These are phyloP conservation scores for Calyptommatus sinebrachiatus DNA, from an alignment of 2,113 vertebrate species.

Conservation along the genomic window DNA sequence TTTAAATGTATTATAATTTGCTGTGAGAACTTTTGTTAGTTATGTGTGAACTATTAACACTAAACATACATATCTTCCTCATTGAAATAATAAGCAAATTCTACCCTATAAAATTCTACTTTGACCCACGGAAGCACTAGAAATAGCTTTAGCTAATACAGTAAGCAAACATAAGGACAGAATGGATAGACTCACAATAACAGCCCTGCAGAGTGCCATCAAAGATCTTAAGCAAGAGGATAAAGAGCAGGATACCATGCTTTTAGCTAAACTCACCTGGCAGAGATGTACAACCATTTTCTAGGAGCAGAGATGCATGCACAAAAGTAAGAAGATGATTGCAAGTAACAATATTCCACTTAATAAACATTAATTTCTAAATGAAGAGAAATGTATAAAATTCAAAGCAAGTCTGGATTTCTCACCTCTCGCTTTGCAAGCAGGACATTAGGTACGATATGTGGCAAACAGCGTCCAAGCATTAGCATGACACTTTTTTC, in stretches of 20 bases:
- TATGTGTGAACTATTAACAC: neutral
- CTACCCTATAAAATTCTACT: neutral
- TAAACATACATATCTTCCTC: neutral
- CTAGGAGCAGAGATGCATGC: conserved; percentile 95
- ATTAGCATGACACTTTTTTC: conserved; percentile 95
- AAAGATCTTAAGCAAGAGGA: conserved; percentile 62
- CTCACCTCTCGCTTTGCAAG: conserved; percentile 97
- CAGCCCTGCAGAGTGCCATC: conserved; percentile 64
- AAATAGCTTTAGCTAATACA: conserved; percentile 23
- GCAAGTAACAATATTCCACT: conserved; percentile 79
- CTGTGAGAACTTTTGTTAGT: neutral
- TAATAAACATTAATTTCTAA: conserved; percentile 65
- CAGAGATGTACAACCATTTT: conserved; percentile 98
- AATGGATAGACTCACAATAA: conserved; percentile 73
- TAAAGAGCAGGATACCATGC: conserved; percentile 72
- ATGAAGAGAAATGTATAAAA: conserved; percentile 40
- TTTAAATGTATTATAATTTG: neutral
- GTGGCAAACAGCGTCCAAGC: conserved; percentile 96
- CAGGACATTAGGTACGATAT: conserved; percentile 97
- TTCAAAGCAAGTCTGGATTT: conserved; percentile 1
- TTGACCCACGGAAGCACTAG: conserved; percentile 2
- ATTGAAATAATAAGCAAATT: neutral
- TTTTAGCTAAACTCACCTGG: conserved; percentile 92
- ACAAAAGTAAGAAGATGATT: conserved; percentile 91
- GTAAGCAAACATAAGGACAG: conserved; percentile 38